Evolutionary conservation across 2,888 invertebrate species (phyloP).

Genomic region (Drosophila melanosoma): DNA sequence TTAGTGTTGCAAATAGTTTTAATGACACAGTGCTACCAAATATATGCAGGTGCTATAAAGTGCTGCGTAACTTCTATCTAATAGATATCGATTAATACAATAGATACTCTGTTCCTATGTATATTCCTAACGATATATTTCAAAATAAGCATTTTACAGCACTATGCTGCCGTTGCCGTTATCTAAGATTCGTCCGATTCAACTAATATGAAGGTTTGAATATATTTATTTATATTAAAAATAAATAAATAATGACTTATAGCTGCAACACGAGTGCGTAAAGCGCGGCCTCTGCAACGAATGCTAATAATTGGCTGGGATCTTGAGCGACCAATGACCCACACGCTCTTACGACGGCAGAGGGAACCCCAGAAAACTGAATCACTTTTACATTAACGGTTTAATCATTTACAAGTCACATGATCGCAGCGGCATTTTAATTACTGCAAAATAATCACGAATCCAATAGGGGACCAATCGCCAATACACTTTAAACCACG

Average conservation of each 20-base stretch:
- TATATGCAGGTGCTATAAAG: not conserved
- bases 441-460: conserved; percentile 86
- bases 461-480: conserved; percentile 6
- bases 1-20: conserved; percentile 49
- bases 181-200: conserved; percentile 43
- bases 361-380: conserved; percentile 61
- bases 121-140: conserved; percentile 10
- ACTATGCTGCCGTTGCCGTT: conserved; percentile 58
- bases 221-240: conserved; percentile 16
- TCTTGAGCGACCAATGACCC: conserved; percentile 33
- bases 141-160: conserved; percentile 11
- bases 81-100: conserved; percentile 8
- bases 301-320: conserved; percentile 47
- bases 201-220: conserved; percentile 48
- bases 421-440: conserved; percentile 90
- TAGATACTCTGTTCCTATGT: not conserved
- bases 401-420: conserved; percentile 69
- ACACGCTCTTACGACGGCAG: conserved; percentile 29
- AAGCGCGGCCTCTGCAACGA: conserved; percentile 61
- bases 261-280: conserved; percentile 68
- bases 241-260: conserved; percentile 29
- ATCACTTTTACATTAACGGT: conserved; percentile 1
- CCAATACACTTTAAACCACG: conserved; percentile 22
- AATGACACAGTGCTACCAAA: conserved; percentile 17
- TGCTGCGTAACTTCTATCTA: not conserved